Percentiles rank a stretch among this genome's conserved stretches.
phyloP scores from a whole-genome alignment of 2,113 vertebrate species.

The Cepphus grylle region DNA sequence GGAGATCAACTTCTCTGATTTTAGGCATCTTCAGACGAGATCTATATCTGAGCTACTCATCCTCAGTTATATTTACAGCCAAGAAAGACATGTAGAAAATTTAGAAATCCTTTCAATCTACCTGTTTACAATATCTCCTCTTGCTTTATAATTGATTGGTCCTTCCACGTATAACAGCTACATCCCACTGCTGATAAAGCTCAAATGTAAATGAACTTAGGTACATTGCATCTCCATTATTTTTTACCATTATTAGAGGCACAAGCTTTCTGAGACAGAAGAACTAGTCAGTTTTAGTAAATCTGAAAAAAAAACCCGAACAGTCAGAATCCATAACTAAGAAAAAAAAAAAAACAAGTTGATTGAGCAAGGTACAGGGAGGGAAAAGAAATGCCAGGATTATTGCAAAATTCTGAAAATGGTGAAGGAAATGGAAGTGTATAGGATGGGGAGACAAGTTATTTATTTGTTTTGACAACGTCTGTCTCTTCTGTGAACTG shows the following conservation, averaged over 20 bases:
- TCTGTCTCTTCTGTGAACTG: not conserved
- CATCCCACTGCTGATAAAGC: not conserved
- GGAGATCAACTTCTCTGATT: not conserved
- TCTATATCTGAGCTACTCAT: not conserved
- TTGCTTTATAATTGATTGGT: not conserved
- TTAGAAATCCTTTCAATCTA: not conserved
- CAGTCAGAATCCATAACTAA: not conserved
- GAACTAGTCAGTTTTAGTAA: not conserved
- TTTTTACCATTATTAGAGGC: not conserved
- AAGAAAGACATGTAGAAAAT: not conserved
- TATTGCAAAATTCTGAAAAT: not conserved
- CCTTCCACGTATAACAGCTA: not conserved
- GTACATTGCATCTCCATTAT: not conserved
- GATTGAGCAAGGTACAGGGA: not conserved
- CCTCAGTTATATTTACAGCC: not conserved
- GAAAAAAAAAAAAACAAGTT: not conserved
- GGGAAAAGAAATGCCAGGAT: not conserved
- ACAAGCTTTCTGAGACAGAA: not conserved
- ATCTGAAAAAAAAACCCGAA: not conserved
- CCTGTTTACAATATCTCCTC: accelerated
- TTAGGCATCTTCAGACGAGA: not conserved
- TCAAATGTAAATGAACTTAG: not conserved
- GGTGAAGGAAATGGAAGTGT: not conserved
- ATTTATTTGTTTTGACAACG: not conserved
- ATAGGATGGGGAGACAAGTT: not conserved